Evolutionary conservation across 2,888 invertebrate species (phyloP).

Genomic region (Taenaris catops): DNA sequence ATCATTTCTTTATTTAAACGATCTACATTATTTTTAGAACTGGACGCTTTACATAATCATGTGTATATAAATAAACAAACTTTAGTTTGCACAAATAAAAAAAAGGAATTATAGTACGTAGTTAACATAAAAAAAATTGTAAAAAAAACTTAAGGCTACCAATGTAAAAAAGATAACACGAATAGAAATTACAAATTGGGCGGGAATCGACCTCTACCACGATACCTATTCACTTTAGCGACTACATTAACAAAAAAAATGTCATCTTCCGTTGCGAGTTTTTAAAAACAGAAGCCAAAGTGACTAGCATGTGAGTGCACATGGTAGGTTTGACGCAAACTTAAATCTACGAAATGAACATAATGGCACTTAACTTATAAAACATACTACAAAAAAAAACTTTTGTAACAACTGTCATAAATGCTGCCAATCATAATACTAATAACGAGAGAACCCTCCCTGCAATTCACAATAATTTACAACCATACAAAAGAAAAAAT

Average conservation of each 20-base stretch:
- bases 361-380: conserved; percentile 40
- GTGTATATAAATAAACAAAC: conserved; percentile 26
- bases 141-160: conserved; percentile 27
- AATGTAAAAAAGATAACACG: conserved; percentile 16
- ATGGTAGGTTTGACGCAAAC: conserved; percentile 19
- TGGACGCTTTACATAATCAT: conserved; percentile 32
- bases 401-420: conserved; percentile 28
- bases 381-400: conserved; percentile 20
- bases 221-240: conserved; percentile 20
- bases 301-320: conserved; percentile 15
- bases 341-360: conserved; percentile 25
- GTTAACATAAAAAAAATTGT: conserved; percentile 27
- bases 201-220: conserved; percentile 21
- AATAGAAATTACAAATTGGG: conserved; percentile 22
- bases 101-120: conserved; percentile 22
- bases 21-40: conserved; percentile 22
- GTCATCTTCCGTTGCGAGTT: too few relatives aligned
- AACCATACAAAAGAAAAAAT: conserved; percentile 32
- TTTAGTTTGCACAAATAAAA: conserved; percentile 20
- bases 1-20: conserved; percentile 20
- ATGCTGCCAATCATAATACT: conserved; percentile 32
- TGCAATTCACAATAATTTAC: conserved; percentile 31
- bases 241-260: conserved; percentile 4
- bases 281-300: conserved; percentile 14
- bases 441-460: conserved; percentile 4